phyloP scores from a whole-genome alignment of 2,113 vertebrate genomes.

The Nesogale talazaci region DNA sequence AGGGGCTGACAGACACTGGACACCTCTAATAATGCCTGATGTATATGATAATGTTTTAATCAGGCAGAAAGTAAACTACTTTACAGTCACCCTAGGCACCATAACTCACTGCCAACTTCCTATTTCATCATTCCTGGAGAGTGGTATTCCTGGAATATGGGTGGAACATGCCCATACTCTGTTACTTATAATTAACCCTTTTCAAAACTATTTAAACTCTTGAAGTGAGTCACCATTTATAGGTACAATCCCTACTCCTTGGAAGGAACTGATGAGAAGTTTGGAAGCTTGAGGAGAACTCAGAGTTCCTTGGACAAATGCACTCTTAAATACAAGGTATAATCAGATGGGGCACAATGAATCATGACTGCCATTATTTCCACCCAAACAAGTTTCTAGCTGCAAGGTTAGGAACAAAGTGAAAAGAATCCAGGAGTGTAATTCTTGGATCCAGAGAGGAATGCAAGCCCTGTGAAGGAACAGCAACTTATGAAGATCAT shows the following conservation, averaged over 20 bases:
- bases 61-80: slow-evolving; percentile 19
- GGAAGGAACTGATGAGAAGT: background rate
- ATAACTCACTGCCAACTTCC: background rate
- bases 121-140: background rate
- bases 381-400: slow-evolving; percentile 50
- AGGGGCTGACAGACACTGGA: slow-evolving; percentile 46
- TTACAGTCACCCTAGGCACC: background rate
- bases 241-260: background rate
- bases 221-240: slow-evolving; percentile 2
- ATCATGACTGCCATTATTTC: slow-evolving; percentile 16
- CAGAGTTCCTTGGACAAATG: slow-evolving; percentile 4
- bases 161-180: background rate
- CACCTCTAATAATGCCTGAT: background rate
- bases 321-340: slow-evolving; percentile 46
- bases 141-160: background rate
- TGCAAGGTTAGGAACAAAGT: background rate
- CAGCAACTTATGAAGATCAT: background rate
- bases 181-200: background rate
- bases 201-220: background rate
- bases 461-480: background rate
- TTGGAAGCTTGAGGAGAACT: slow-evolving; percentile 15
- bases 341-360: slow-evolving; percentile 37
- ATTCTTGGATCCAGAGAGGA: background rate
- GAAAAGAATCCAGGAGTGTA: slow-evolving; percentile 18
- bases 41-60: background rate